These are phyloP conservation scores for Papilio elwesi DNA, from an alignment of 2,888 invertebrate genomes.

Conservation along the genomic window DNA sequence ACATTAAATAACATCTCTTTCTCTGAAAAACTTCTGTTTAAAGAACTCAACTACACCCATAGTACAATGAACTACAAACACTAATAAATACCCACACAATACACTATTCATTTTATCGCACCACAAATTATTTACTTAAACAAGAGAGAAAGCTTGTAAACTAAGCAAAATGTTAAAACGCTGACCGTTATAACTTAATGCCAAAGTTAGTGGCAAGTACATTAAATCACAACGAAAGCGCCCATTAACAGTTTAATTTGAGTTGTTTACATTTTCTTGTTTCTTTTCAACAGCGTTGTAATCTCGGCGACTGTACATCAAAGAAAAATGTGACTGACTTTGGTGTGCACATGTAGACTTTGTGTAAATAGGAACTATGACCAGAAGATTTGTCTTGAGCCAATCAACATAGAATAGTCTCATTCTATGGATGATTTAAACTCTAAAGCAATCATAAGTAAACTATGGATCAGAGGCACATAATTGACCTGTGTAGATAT, in stretches of 20 bases:
- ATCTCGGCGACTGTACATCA: constrained; percentile 3
- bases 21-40: too few species aligned
- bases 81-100: background rate
- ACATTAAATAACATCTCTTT: too few species aligned
- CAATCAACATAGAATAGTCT: too few species aligned
- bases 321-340: background rate
- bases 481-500: too few species aligned
- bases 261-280: constrained; percentile 21
- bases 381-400: too few species aligned
- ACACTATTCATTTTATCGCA: background rate
- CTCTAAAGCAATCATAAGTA: too few species aligned
- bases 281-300: constrained; percentile 6
- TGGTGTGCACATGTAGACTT: background rate
- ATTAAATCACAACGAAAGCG: constrained; percentile 22
- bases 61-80: too few species aligned
- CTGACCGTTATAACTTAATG: constrained; percentile 17
- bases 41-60: too few species aligned
- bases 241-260: constrained; percentile 27
- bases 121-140: constrained; percentile 6
- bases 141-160: constrained; percentile 8
- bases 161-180: constrained; percentile 10
- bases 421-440: too few species aligned
- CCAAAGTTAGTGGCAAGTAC: constrained; percentile 23
- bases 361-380: background rate
- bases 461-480: too few species aligned